A percentile compares a stretch with the other conserved stretches of the same genome.
These are phyloP conservation scores for Zaprionus lachaisei DNA, from an alignment of 1,140 invertebrate genomes.

Conservation along the genomic window DNA sequence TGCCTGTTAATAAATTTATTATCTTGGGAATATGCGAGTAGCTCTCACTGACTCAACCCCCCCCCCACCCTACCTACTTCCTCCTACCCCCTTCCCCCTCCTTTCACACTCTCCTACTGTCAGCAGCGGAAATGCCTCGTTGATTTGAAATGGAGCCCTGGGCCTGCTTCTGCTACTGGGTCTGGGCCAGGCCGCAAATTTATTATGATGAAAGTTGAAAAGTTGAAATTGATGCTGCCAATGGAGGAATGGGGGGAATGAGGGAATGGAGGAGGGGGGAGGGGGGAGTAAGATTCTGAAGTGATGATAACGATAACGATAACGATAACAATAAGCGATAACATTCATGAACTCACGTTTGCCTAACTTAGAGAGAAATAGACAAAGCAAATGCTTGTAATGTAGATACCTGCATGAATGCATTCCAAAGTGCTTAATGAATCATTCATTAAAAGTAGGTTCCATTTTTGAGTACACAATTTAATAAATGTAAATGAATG, in stretches of 20 bases:
- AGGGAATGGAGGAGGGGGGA: background rate
- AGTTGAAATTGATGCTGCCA: constrained; percentile 74
- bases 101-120: background rate
- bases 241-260: background rate
- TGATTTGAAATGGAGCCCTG: constrained; percentile 70
- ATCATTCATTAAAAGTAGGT: no score
- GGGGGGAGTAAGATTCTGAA: background rate
- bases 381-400: background rate
- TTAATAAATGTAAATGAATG: no score
- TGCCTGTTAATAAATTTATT: constrained; percentile 79
- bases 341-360: constrained; percentile 4
- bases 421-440: no score
- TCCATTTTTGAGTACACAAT: no score
- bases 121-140: constrained; percentile 69
- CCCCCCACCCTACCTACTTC: background rate
- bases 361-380: background rate
- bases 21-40: constrained; percentile 71
- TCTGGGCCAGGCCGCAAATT: constrained; percentile 65
- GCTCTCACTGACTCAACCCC: background rate
- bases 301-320: constrained; percentile 16
- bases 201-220: constrained; percentile 80
- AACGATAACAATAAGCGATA: constrained; percentile 28
- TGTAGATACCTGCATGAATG: no score
- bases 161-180: constrained; percentile 3
- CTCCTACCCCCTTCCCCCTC: no score